These are phyloP conservation scores for Ophiodon elongatus DNA, from an alignment of 2,113 vertebrate species.

Conservation along the genomic window DNA sequence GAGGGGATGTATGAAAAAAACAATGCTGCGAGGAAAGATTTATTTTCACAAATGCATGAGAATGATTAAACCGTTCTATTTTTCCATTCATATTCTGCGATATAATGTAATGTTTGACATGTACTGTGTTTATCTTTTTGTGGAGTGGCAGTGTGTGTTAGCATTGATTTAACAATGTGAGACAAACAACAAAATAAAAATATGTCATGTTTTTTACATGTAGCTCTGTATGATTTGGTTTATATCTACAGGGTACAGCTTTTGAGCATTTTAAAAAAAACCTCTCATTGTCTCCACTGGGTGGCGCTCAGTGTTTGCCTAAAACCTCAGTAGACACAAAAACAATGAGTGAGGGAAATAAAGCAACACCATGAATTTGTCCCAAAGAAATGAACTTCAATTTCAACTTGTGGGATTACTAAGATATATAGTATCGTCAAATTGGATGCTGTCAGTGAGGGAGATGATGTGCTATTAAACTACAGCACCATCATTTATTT, in stretches of 20 bases:
- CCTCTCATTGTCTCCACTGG: slow-evolving; percentile 60
- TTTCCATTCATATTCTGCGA: slow-evolving; percentile 75
- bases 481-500: slow-evolving; percentile 86
- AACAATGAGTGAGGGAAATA: slow-evolving; percentile 40
- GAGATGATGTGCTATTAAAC: slow-evolving; percentile 83
- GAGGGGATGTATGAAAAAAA: slow-evolving; percentile 82
- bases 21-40: slow-evolving; percentile 60
- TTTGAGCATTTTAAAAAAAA: slow-evolving; percentile 5
- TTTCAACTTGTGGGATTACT: slow-evolving; percentile 58
- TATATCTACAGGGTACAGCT: not conserved
- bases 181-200: slow-evolving; percentile 48
- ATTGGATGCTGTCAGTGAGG: slow-evolving; percentile 61
- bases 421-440: slow-evolving; percentile 64
- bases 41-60: slow-evolving; percentile 91
- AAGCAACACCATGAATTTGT: slow-evolving; percentile 44
- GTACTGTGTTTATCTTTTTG: slow-evolving; percentile 70
- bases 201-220: slow-evolving; percentile 53
- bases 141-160: slow-evolving; percentile 82
- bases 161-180: slow-evolving; percentile 82
- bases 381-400: slow-evolving; percentile 47
- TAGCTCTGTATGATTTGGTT: slow-evolving; percentile 39
- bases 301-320: slow-evolving; percentile 60
- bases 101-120: slow-evolving; percentile 83
- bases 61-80: slow-evolving; percentile 85
- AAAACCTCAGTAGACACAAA: slow-evolving; percentile 4